Base-by-base conservation (phyloP, 2,797 vertebrate genomes). In the Mareca penelope region DNA sequence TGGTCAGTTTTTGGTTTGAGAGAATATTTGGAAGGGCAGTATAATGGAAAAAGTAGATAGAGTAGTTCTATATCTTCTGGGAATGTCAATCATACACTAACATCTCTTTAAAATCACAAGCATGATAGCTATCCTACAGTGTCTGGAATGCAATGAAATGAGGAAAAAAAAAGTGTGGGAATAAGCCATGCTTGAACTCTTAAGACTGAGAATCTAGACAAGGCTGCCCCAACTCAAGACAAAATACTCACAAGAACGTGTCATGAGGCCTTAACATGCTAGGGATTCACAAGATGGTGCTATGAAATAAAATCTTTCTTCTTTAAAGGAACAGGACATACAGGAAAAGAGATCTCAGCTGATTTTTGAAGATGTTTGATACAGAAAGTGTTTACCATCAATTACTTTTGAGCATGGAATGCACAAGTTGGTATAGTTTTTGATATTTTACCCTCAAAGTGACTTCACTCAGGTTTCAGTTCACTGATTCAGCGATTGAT, bases 61-160 rank as follows among this genome's bases (percentile, higher is more conserved):
- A n/a, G 37, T 18, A 26, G 24, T 21, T 53, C 0, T 2, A 1
- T 33, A 9, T 8, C 14, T 67, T 28, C n/a, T n/a, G 26, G 26
- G 44, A 77, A 40, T 2, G 69, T 6, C 18, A 33, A 12, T 29
- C 10, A 18, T 9, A 48, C 7, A 4, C 6, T 65, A 44, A 31
- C 8, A 53, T 65, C 18, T 5, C 42, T 22, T n/a, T 71, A 46
- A 67, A 86, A 52, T 31, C 35, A 53, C 42, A 73, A 33, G 15
- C 11, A 24, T 3, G 2, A 21, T 12, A 63, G 29, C 17, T 73
- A 19, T 52, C 26, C 22, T 31, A 4, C 7, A 21, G 15, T 8
- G 6, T 42, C 11, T 56, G 16, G 15, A 15, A 26, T 39, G 14
- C 39, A 80, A 24, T 13, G 28, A 48, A 69, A 55, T 15, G 4